Evolutionary conservation across 1,140 invertebrate species (phyloP).

Genomic region (Cryptotermes secundus): DNA sequence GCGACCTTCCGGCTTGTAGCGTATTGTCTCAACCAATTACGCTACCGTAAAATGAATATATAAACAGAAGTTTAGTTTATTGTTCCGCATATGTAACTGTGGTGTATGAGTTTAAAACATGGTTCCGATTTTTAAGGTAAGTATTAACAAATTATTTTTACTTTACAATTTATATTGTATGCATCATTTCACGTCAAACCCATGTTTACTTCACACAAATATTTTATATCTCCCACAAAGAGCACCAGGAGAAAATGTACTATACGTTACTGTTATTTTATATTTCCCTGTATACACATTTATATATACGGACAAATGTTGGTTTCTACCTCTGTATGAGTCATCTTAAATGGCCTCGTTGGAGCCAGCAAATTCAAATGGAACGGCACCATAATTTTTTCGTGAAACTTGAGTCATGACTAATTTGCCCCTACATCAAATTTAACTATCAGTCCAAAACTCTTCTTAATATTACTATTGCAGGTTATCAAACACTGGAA

Average conservation of each 20-base stretch:
- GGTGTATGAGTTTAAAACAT: too few species aligned
- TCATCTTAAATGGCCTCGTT: not conserved
- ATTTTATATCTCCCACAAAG: not conserved
- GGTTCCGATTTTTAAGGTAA: too few species aligned
- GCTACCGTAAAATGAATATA: too few species aligned
- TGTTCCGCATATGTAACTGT: too few species aligned
- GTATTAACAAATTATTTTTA: too few species aligned
- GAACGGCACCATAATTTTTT: not conserved
- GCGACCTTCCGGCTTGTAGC: too few species aligned
- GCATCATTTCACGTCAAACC: too few species aligned
- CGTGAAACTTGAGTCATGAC: not conserved
- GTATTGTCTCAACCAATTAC: too few species aligned
- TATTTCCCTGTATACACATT: not conserved
- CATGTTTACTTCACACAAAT: not conserved
- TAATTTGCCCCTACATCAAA: not conserved
- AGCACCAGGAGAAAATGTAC: not conserved
- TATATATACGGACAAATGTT: not conserved
- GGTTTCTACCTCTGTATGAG: not conserved
- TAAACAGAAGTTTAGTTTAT: too few species aligned
- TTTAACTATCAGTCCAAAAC: not conserved
- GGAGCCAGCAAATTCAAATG: not conserved
- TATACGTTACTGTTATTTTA: not conserved
- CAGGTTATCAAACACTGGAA: not conserved
- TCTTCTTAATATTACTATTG: not conserved
- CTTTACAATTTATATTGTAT: too few species aligned